Evolutionary conservation across 2,113 vertebrate genomes (phyloP).

Genomic region (Psophia crepitans): DNA sequence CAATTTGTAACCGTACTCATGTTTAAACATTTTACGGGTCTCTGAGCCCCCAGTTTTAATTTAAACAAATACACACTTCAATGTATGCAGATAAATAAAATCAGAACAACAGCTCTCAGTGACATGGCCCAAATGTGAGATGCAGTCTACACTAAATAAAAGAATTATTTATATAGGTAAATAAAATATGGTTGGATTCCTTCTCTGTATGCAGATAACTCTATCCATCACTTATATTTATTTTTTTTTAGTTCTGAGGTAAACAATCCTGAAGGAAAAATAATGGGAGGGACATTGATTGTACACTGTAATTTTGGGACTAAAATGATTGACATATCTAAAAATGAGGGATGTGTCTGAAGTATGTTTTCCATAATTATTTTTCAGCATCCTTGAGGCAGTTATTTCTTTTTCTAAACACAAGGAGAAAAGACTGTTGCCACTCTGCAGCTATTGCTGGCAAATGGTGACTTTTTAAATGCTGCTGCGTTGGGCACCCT

Average conservation of each 20-base stretch:
- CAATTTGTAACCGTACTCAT: constrained; percentile 5
- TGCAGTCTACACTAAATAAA: neutral
- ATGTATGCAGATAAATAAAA: constrained; percentile 1
- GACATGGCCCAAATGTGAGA: neutral
- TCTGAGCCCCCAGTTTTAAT: constrained; percentile 28
- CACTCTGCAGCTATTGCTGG: neutral
- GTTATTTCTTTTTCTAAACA: neutral
- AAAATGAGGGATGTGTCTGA: neutral
- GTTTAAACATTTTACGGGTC: constrained; percentile 26
- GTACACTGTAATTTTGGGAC: neutral
- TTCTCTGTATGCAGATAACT: neutral
- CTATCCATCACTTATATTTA: neutral
- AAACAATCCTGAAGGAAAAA: neutral
- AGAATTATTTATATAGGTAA: neutral
- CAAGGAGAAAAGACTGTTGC: neutral
- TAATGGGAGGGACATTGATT: neutral
- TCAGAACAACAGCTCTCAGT: neutral
- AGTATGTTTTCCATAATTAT: neutral
- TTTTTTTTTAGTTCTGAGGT: neutral
- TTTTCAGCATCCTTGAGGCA: constrained; percentile 4
- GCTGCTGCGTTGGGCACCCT: neutral
- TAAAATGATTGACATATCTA: neutral
- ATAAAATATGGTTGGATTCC: neutral
- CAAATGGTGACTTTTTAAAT: neutral
- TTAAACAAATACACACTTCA: constrained; percentile 8